Base-by-base conservation (phyloP, 2,113 vertebrate genomes). In the Mirounga angustirostris region DNA sequence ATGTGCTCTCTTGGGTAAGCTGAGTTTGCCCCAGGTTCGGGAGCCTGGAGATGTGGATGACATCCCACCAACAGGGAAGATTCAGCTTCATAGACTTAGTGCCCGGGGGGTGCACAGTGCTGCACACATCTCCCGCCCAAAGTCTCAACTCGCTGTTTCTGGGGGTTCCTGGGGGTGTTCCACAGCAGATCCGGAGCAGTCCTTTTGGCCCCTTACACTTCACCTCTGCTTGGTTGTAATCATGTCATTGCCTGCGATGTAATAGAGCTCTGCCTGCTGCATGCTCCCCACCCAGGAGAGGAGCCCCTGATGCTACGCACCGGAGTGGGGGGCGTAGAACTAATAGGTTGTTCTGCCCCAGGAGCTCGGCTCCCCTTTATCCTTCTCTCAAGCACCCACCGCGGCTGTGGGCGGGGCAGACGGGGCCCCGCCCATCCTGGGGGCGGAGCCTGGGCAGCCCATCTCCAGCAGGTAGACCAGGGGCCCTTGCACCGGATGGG, bases 391-490 rank as follows among this genome's bases (percentile, higher is more conserved):
- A n/a, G 33, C n/a, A 43, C 19, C 5, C 5, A 22, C 58, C 11
- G 0, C 0, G 8, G 16, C 24, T n/a, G 2, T 21, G 24, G 13
- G 46, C 5, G 40, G 0, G 1, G 26, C 74, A 14, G 52, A 7
- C 1, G 0, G 15, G 79, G 19, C 40, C 65, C 33, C 33, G 19
- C 67, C 65, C 33, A 14, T 3, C n/a, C 26, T 13, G 40, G 56
- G 14, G 4, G 18, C 1, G 14, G n/a, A 59, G 13, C 30, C 36
- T 33, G 12, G 74, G 26, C 50, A 59, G 63, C 24, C 36, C 22
- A 11, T 18, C 43, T 24, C 33, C 36, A 6, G 9, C 36, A 15
- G n/a, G 3, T 74, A 13, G 50, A 12, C 26, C 24, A 33, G 52
- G 4, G 11, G n/a, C 5, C 50, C 50, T 69, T 69, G 14, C 11